These are phyloP conservation scores for Orcinus orca DNA, from an alignment of 2,113 vertebrate species.

Conservation along the genomic window DNA sequence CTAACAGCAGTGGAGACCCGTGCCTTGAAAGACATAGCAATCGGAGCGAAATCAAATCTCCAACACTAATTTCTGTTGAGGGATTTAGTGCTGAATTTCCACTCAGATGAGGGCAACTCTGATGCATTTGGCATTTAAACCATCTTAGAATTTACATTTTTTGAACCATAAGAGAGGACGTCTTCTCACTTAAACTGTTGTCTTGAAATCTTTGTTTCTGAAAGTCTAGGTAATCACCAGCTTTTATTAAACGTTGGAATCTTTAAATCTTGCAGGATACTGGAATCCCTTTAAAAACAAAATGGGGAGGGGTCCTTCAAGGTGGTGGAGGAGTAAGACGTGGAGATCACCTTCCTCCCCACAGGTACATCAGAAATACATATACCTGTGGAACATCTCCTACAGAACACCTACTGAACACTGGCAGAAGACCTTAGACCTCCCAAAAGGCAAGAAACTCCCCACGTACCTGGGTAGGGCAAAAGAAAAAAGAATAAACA, in stretches of 20 bases:
- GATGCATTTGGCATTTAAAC: not conserved
- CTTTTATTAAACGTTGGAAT: not conserved
- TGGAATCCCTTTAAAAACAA: conserved; percentile 13
- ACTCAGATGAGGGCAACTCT: not conserved
- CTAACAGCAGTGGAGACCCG: fast-evolving
- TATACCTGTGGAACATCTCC: too few relatives aligned
- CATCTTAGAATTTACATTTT: not conserved
- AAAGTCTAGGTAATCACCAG: not conserved
- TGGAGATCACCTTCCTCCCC: too few relatives aligned
- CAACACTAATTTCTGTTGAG: not conserved
- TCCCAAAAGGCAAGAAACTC: too few relatives aligned
- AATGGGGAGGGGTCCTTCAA: not conserved
- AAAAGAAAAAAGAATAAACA: too few relatives aligned
- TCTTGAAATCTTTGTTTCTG: not conserved
- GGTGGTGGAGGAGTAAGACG: too few relatives aligned
- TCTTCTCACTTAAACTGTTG: not conserved
- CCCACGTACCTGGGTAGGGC: too few relatives aligned
- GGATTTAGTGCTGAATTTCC: not conserved
- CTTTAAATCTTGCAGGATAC: not conserved
- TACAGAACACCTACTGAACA: too few relatives aligned
- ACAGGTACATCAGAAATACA: too few relatives aligned
- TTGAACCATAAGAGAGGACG: not conserved
- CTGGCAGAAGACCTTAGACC: too few relatives aligned
- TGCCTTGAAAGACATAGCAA: not conserved
- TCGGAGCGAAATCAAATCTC: not conserved